Percentiles rank a stretch among this genome's conserved stretches.
Conservation (phyloP, 2,797 vertebrate species). For the Chloroceryle inda region DNA sequence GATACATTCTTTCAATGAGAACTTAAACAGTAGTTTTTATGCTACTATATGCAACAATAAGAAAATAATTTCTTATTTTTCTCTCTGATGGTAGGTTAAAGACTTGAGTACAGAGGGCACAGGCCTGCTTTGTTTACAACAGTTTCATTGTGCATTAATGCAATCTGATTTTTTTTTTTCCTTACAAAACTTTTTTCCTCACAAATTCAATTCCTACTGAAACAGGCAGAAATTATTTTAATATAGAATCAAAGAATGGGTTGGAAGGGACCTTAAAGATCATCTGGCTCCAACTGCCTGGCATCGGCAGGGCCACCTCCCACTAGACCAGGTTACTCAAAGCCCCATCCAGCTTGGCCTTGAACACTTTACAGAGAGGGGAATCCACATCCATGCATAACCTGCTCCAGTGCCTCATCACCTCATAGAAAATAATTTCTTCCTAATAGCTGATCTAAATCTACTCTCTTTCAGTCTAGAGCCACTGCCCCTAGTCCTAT, state of each 20-base stretch:
- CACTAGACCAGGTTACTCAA: background rate
- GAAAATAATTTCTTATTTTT: background rate
- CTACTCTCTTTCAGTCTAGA: background rate
- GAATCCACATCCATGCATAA: background rate
- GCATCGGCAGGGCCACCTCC: background rate
- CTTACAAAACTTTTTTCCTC: rapidly evolving
- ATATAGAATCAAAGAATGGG: background rate
- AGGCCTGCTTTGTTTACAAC: background rate
- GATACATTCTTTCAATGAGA: background rate
- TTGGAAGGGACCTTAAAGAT: background rate
- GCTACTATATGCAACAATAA: background rate
- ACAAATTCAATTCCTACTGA: background rate
- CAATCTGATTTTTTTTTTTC: background rate
- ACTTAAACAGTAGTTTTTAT: background rate
- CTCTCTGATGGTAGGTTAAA: background rate
- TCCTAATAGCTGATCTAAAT: background rate
- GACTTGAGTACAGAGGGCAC: background rate
- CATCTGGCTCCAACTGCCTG: background rate
- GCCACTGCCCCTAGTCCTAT: background rate
- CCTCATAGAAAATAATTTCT: background rate
- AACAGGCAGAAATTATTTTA: background rate
- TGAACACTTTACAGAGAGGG: background rate
- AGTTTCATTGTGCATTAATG: background rate
- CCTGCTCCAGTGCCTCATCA: background rate
- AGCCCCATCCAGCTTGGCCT: background rate